phyloP scores from a whole-genome alignment of 2,888 invertebrate genomes.

The Harpalus rufipes region DNA sequence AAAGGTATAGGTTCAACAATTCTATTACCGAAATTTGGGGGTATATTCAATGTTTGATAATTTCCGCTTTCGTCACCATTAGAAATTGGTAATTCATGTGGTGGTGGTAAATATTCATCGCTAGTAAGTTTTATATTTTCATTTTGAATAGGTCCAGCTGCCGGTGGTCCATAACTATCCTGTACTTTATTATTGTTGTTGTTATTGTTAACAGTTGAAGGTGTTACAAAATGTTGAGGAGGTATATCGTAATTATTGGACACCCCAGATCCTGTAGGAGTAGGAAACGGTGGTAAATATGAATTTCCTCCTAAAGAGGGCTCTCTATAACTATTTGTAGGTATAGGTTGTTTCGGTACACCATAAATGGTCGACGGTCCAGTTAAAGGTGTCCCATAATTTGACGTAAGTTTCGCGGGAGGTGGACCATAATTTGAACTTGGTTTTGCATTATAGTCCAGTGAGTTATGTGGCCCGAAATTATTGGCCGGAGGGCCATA shows the following conservation, averaged over 20 bases:
- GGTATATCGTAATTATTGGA: slow-evolving; percentile 37
- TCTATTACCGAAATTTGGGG: slow-evolving; percentile 52
- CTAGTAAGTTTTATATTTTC: slow-evolving; percentile 68
- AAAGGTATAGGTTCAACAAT: slow-evolving; percentile 79
- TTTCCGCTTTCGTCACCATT: slow-evolving; percentile 70
- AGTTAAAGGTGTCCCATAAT: slow-evolving; percentile 45
- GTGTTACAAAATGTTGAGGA: slow-evolving; percentile 69
- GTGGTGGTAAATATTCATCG: slow-evolving; percentile 71
- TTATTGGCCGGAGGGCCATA: slow-evolving; percentile 54
- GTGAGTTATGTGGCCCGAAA: slow-evolving; percentile 54
- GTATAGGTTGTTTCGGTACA: slow-evolving; percentile 68
- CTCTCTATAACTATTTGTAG: slow-evolving; percentile 69
- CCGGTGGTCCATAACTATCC: slow-evolving; percentile 75
- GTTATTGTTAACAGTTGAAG: slow-evolving; percentile 7
- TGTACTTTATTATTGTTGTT: slow-evolving; percentile 3
- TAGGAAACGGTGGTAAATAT: not conserved
- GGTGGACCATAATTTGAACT: slow-evolving; percentile 63
- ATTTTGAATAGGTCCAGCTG: slow-evolving; percentile 74
- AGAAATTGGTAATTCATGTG: slow-evolving; percentile 71
- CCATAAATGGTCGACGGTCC: slow-evolving; percentile 49
- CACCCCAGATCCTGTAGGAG: slow-evolving; percentile 15
- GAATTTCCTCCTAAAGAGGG: slow-evolving; percentile 10
- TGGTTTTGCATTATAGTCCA: slow-evolving; percentile 59
- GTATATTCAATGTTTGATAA: slow-evolving; percentile 52
- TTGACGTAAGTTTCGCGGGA: slow-evolving; percentile 53